Evolutionary conservation across 2,888 invertebrate genomes (phyloP).

Genomic region (Frankliniella intonsa): DNA sequence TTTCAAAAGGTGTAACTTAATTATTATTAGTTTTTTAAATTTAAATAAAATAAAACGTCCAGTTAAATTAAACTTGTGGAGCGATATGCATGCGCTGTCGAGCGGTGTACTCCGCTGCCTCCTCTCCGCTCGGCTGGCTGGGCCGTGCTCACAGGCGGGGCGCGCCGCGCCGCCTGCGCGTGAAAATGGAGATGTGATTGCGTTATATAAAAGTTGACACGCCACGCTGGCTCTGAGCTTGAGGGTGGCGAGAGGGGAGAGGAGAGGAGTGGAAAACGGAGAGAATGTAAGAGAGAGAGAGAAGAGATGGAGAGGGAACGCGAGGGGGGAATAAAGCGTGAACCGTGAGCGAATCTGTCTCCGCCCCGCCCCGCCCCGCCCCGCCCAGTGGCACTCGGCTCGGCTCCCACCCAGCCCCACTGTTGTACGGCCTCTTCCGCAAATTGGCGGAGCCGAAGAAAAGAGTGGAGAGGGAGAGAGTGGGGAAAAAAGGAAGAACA

Average conservation of each 20-base stretch:
- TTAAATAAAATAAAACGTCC: too few species aligned
- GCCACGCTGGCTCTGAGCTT: neutral
- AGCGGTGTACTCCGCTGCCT: too few species aligned
- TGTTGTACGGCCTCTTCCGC: neutral
- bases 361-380: neutral
- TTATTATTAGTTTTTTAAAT: too few species aligned
- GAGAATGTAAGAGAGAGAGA: neutral
- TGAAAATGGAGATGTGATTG: constrained; percentile 16
- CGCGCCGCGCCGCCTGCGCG: neutral
- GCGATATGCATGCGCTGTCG: too few species aligned
- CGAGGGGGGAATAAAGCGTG: neutral
- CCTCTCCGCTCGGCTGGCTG: neutral
- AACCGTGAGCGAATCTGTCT: neutral
- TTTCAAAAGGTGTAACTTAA: too few species aligned
- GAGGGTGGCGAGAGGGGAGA: neutral
- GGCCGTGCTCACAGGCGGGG: neutral
- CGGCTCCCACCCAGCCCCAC: too few species aligned
- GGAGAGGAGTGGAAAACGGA: neutral
- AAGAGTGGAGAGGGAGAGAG: neutral
- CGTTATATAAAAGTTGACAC: constrained; percentile 23
- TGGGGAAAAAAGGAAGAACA: too few species aligned
- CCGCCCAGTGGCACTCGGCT: too few species aligned
- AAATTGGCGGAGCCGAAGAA: neutral
- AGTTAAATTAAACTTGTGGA: too few species aligned
- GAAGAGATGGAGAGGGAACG: too few species aligned